These are phyloP conservation scores for Eueides isabella DNA, from an alignment of 1,140 invertebrate species.

Conservation along the genomic window DNA sequence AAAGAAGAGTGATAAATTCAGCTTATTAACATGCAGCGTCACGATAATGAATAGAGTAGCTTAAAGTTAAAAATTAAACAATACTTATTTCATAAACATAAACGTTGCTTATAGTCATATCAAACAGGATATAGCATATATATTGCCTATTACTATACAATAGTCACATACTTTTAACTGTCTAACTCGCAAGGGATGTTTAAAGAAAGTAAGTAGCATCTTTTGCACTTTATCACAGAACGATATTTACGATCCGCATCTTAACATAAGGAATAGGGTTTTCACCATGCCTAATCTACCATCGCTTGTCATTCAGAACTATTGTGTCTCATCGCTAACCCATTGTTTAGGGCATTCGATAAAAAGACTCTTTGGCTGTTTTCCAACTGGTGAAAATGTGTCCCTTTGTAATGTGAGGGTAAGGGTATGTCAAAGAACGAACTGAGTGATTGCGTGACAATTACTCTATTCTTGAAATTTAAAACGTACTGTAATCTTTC, in stretches of 20 bases:
- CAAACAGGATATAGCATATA: too few relatives aligned
- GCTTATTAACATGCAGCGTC: too few relatives aligned
- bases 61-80: too few relatives aligned
- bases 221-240: not conserved
- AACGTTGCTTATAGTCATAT: too few relatives aligned
- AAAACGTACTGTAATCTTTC: too few relatives aligned
- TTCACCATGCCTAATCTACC: slow-evolving; percentile 72
- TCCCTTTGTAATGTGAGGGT: slow-evolving; percentile 39
- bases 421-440: slow-evolving; percentile 30
- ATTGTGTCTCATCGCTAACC: slow-evolving; percentile 65
- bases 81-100: too few relatives aligned
- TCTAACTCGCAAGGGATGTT: too few relatives aligned
- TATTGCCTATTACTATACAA: too few relatives aligned
- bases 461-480: slow-evolving; percentile 15
- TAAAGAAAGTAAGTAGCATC: too few relatives aligned
- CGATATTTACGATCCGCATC: slow-evolving; percentile 33
- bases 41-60: too few relatives aligned
- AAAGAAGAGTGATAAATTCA: not conserved
- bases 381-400: slow-evolving; percentile 60
- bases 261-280: slow-evolving; percentile 39
- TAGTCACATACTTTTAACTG: too few relatives aligned
- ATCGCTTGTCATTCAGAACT: slow-evolving; percentile 71
- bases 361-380: slow-evolving; percentile 69
- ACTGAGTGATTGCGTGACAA: slow-evolving; percentile 34
- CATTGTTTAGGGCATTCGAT: slow-evolving; percentile 72